Base-by-base conservation (phyloP, 2,113 vertebrate genomes). In the Zeus faber region DNA sequence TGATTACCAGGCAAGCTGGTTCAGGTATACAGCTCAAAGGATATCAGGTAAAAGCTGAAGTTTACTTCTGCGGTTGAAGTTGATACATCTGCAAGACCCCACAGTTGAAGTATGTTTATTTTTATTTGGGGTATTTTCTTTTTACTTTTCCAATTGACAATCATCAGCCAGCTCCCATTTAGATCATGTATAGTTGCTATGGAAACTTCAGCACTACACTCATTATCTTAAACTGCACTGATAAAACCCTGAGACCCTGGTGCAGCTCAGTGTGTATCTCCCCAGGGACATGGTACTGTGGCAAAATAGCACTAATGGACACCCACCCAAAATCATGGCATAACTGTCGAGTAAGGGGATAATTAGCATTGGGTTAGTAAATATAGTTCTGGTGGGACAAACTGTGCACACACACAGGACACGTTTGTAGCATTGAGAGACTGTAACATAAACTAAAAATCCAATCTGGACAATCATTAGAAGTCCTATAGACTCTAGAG, bases 161-260 rank as follows among this genome's bases (percentile, higher is more conserved):
- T 37, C 11, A 37, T 37, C 3, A 37, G n/a, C 13, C 33, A 6
- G 14, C 33, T 37, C 13, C 33, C 11, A 11, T 14, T 37, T 37
- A 14, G 14, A 81, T 85, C 76, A 61, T 80, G 77, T 68, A 74
- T 76, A 74, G 88, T 90, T 87, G 85, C 87, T 81, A 89, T 89
- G 87, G 88, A 83, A 86, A 89, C 85, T 21, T 67, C 31, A 72
- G 67, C 70, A 62, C 77, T 72, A 65, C 74, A 69, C 82, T 86
- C 77, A 77, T 86, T 81, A 80, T 76, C 68, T 57, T 57, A 76
- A 80, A 75, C 58, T 80, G 72, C 54, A 72, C 65, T 25, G 58
- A 77, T 63, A 65, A 57, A 79, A 55, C 22, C 48, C 64, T 71
- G 58, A 67, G 52, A 79, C 63, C 48, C n/a, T n/a, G 70, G 49